phyloP scores from a whole-genome alignment of 2,888 invertebrate species.

The Drosophila planitibia region DNA sequence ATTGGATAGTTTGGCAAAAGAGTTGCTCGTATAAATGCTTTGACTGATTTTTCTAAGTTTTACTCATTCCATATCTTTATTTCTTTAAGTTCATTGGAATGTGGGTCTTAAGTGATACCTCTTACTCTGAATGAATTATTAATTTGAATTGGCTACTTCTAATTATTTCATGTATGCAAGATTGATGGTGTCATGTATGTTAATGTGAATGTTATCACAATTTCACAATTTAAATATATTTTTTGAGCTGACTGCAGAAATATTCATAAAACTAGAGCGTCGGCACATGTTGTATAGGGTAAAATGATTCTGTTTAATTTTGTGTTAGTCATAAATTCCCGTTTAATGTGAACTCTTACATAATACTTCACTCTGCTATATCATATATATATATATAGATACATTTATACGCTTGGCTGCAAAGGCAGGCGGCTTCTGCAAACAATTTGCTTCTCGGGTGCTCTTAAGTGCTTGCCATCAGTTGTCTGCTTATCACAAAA shows the following conservation, averaged over 20 bases:
- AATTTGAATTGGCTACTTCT: background rate
- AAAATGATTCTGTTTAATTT: slow-evolving; percentile 36
- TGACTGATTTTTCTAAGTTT: background rate
- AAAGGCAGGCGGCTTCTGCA: slow-evolving; percentile 19
- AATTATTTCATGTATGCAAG: slow-evolving; percentile 4
- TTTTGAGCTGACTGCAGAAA: slow-evolving; percentile 19
- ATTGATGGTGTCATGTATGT: slow-evolving; percentile 12
- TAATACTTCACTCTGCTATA: slow-evolving; percentile 16
- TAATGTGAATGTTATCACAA: slow-evolving; percentile 2
- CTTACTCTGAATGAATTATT: no score
- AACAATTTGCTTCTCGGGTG: slow-evolving; percentile 15
- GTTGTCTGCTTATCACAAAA: slow-evolving; percentile 56
- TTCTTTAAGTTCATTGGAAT: background rate
- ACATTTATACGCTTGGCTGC: slow-evolving; percentile 14
- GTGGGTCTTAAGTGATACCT: no score
- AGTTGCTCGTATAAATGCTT: background rate
- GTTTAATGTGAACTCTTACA: slow-evolving; percentile 62
- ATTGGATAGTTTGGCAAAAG: background rate
- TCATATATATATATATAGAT: slow-evolving; percentile 15
- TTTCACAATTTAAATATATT: background rate
- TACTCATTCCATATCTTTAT: background rate
- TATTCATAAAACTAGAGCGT: slow-evolving; percentile 45
- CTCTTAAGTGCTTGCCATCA: slow-evolving; percentile 36
- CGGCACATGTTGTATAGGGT: slow-evolving; percentile 6
- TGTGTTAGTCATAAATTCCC: slow-evolving; percentile 64